Base-by-base conservation (phyloP, 2,888 invertebrate species). In the Tachina fera region DNA sequence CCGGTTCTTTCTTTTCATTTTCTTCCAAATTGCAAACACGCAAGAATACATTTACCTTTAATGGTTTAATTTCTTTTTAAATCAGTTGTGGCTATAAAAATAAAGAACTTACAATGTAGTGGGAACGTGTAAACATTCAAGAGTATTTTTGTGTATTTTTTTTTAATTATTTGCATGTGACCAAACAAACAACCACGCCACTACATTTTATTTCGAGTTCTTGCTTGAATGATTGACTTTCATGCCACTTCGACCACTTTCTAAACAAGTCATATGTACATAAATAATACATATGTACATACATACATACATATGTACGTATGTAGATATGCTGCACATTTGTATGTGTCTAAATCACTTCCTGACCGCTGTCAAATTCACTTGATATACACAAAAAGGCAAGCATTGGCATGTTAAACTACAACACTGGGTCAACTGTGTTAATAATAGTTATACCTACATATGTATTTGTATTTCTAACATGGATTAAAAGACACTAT, bases 171-270 rank as follows among this genome's bases (percentile, higher is more conserved):
- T 70, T 65, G 71, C 65, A 79, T 76, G 58, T n/a, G 70, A 49
- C 53, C 41, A 68, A 74, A 49, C 9, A 53, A 58, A 8, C 71
- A 49, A 70, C 31, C 19, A 75, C 70, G 13, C 67, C 19, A 63
- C 39, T 53, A 63, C 45, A 39, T 79, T 68, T 53, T 68, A 16
- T 9, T 70, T 43, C 22, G 58, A 49, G 43, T 72, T 61, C 56
- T 61, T 68, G 13, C 72, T 68, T 56, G 58, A 61, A 16, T 45
- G 61, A 68, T 45, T 56, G 70, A 67, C 83, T 53, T 67, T 65
- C 78, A 68, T 68, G 81, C 68, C 67, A 75, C 53, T 75, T 68
- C 56, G 51, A 70, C 84, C 84, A 77, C 84, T 84, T 84, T 84
- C 84, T 84, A 84, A 84, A 84, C 84, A 74, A 84, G 81, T 81